phyloP scores from a whole-genome alignment of 2,797 vertebrate species.

The Ceryle rudis region DNA sequence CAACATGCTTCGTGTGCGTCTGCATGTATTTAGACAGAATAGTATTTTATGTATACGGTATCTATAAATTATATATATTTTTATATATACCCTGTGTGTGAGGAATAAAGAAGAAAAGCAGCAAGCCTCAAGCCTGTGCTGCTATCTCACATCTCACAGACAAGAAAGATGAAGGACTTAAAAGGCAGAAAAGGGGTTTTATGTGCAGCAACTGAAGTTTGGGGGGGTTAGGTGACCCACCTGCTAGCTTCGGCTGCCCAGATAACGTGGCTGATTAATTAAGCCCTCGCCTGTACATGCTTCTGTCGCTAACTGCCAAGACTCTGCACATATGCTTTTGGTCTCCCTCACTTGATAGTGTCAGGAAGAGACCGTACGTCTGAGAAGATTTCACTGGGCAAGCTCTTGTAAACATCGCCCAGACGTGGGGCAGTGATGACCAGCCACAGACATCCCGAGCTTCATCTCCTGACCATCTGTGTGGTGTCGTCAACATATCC shows the following conservation, averaged over 20 bases:
- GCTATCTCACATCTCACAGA: not conserved
- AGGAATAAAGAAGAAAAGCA: not conserved
- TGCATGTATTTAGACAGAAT: conserved; percentile 38
- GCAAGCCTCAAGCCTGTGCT: not conserved
- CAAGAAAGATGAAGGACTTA: not conserved
- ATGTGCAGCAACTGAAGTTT: not conserved
- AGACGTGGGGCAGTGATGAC: not conserved
- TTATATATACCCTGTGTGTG: not conserved
- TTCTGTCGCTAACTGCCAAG: not conserved
- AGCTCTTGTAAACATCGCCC: not conserved
- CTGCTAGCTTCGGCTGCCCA: not conserved
- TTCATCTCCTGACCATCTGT: not conserved
- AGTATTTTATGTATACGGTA: conserved; percentile 20
- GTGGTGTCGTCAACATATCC: not conserved
- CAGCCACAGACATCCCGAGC: not conserved
- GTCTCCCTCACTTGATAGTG: not conserved
- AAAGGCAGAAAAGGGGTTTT: not conserved
- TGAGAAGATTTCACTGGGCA: fast-evolving
- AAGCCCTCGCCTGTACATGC: not conserved
- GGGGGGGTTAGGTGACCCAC: not conserved
- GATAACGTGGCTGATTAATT: not conserved
- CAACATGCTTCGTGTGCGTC: conserved; percentile 38
- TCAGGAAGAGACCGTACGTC: not conserved
- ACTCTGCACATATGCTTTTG: not conserved
- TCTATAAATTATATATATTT: conserved; percentile 44